Evolutionary conservation across 2,113 vertebrate genomes (phyloP).

Genomic region (Rhinoderma darwinii): DNA sequence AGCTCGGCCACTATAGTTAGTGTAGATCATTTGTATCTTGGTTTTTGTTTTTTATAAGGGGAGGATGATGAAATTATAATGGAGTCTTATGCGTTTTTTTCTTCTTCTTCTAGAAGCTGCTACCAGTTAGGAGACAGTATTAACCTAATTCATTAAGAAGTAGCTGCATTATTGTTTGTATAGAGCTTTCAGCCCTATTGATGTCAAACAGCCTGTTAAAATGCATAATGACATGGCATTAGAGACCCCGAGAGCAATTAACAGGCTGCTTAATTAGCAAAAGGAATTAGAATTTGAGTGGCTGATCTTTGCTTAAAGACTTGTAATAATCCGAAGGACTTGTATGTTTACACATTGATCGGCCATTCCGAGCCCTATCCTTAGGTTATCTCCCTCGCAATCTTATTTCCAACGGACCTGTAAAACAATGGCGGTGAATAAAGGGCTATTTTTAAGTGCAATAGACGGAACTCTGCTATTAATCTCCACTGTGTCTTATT

Average conservation of each 20-base stretch:
- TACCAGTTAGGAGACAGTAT: constrained; percentile 64
- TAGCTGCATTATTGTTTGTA: constrained; percentile 79
- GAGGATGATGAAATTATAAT: constrained; percentile 66
- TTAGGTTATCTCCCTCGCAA: constrained; percentile 71
- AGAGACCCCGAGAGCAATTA: constrained; percentile 91
- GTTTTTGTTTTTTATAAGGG: constrained; percentile 26
- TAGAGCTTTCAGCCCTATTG: constrained; percentile 79
- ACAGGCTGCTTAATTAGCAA: constrained; percentile 93
- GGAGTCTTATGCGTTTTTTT: constrained; percentile 55
- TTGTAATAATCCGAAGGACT: constrained; percentile 73
- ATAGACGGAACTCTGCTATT: constrained; percentile 33
- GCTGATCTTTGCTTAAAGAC: constrained; percentile 82
- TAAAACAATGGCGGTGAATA: constrained; percentile 65
- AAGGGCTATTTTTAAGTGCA: constrained; percentile 63
- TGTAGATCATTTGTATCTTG: constrained; percentile 56
- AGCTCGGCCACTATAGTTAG: constrained; percentile 31
- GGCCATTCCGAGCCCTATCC: constrained; percentile 70
- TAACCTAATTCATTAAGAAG: constrained; percentile 74
- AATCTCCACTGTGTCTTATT: constrained; percentile 28
- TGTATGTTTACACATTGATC: constrained; percentile 85
- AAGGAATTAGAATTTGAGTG: constrained; percentile 86
- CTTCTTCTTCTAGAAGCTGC: constrained; percentile 65
- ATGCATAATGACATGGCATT: constrained; percentile 86
- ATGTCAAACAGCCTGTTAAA: constrained; percentile 81
- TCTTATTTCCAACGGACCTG: constrained; percentile 73